Evolutionary conservation across 2,797 vertebrate genomes (phyloP).

Genomic region (Periparus ater): DNA sequence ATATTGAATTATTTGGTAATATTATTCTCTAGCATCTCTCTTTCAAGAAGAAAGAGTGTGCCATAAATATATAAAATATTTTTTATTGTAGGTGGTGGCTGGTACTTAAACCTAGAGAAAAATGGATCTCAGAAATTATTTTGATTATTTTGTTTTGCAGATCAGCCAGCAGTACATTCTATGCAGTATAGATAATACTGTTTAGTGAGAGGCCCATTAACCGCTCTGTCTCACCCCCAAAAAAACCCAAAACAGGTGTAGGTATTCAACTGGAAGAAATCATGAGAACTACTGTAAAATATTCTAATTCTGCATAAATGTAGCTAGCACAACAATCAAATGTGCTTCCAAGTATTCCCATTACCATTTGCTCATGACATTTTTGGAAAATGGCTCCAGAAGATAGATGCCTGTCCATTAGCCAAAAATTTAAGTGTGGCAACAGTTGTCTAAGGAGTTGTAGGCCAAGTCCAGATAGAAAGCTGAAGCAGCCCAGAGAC

Average conservation of each 20-base stretch:
- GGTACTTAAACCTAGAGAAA: not conserved
- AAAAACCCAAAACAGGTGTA: not conserved
- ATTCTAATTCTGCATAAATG: not conserved
- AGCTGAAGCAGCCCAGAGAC: not conserved
- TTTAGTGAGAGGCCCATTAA: not conserved
- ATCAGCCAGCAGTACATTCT: not conserved
- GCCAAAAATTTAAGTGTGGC: not conserved
- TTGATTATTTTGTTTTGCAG: not conserved
- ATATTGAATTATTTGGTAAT: not conserved
- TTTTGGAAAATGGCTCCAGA: not conserved
- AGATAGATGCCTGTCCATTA: not conserved
- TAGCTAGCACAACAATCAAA: not conserved
- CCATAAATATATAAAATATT: not conserved
- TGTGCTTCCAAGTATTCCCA: not conserved
- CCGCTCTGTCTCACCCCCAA: accelerated
- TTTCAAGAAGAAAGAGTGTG: not conserved
- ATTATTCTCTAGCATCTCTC: not conserved
- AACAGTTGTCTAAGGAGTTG: not conserved
- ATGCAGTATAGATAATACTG: not conserved
- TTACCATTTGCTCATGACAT: not conserved
- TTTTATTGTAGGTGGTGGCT: not conserved
- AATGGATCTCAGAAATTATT: not conserved
- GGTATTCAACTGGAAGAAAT: not conserved
- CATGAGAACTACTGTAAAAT: not conserved
- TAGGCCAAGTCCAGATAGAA: not conserved